Evolutionary conservation across 2,888 invertebrate genomes (phyloP), one percentile per base, ranked within the genome.

Genomic region (Acronicta psi): DNA sequence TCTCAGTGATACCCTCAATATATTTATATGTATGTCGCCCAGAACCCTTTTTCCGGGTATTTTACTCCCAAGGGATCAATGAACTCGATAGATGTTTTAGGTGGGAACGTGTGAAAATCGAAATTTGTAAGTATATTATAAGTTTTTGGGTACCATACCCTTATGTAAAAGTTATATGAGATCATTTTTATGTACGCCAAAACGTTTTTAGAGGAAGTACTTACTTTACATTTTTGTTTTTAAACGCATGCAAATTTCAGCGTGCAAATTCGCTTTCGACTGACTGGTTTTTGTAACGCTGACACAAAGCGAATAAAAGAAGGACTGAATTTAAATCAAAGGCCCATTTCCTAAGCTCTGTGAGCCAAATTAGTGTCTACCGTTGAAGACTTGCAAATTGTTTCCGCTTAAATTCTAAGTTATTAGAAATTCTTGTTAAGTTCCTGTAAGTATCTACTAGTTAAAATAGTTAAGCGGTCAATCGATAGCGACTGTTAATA

Each of bases 381-480:
- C 29, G 10, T 16, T 44, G 16, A 43, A 18, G 38, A 55, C 41
- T 60, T 43, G 42, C 34, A 56, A 69, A 61, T 58, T 44, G 49
- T 60, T 62, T 16, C 23, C 14, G 31, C 53, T 60, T 25, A 69
- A 73, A 56, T 59, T 58, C 61, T 18, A 42, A 75, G 54, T 74
- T 75, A 75, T 74, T 75, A 69, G 53, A 74, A 68, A 74, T 73
- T 69, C 72, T 57, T 53, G 18, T 44, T 37, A 56, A 74, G 69
- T 74, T 73, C 52, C 36, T 23, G 25, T 49, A 63, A 74, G 69
- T 65, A 62, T 75, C 49, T 53, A 31, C 31, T 52, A 65, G 62
- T 63, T 77, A 67, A 75, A 77, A 69, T 75, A 77, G 75, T 79
- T 77, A 42, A 40, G 60, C 59, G 76, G 75, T 74, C 74, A 79